phyloP scores from a whole-genome alignment of 2,797 vertebrate species.

The Dryobates pubescens region DNA sequence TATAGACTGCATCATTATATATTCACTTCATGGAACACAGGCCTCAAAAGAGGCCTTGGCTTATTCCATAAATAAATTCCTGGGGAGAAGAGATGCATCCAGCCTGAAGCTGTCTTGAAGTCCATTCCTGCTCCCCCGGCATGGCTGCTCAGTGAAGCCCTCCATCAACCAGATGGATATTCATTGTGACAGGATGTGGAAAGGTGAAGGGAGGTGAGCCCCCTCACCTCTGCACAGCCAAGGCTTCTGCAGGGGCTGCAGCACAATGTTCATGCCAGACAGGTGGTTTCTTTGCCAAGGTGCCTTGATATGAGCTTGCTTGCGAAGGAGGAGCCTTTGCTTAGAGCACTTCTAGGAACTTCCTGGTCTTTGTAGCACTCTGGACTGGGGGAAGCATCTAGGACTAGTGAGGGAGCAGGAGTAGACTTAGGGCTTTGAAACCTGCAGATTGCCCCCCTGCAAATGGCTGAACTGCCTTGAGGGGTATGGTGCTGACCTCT shows the following conservation, averaged over 20 bases:
- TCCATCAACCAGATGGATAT: neutral
- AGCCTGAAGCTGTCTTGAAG: conserved; percentile 23
- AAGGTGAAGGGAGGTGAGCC: neutral
- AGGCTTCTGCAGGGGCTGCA: neutral
- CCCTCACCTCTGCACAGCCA: fast-evolving
- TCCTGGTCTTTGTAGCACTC: neutral
- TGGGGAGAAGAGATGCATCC: conserved; percentile 27
- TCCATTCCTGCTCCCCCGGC: neutral
- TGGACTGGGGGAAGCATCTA: neutral
- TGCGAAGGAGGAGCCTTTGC: neutral
- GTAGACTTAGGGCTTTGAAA: neutral
- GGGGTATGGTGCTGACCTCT: neutral
- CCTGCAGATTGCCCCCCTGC: neutral
- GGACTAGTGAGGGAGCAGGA: neutral
- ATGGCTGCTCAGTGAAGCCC: neutral
- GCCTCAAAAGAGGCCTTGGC: conserved; percentile 43
- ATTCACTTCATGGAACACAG: conserved; percentile 66
- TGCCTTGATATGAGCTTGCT: neutral
- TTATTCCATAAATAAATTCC: conserved; percentile 66
- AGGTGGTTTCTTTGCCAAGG: neutral
- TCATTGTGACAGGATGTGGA: neutral
- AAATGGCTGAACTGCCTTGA: neutral
- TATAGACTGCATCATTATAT: conserved; percentile 65
- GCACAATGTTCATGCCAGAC: fast-evolving
- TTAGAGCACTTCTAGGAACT: neutral